These are phyloP conservation scores for Pissodes strobi DNA, from an alignment of 1,140 invertebrate genomes.

Conservation along the genomic window DNA sequence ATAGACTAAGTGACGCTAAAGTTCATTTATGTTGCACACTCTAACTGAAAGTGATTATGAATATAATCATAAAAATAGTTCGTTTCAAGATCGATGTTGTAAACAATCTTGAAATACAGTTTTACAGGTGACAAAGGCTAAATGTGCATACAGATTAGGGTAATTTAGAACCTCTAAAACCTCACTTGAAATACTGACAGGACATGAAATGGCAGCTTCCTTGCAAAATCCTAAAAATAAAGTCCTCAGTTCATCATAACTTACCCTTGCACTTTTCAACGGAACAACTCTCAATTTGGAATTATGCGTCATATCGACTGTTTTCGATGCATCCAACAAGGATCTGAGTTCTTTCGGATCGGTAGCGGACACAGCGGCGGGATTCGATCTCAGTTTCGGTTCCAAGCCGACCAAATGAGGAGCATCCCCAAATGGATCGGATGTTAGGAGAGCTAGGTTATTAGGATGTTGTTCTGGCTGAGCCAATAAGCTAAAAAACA, in stretches of 20 bases:
- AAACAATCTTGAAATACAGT: slow-evolving; percentile 3
- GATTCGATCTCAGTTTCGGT: slow-evolving; percentile 31
- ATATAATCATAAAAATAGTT: too few species aligned
- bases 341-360: slow-evolving; percentile 45
- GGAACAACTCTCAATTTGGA: slow-evolving; percentile 38
- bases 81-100: background rate
- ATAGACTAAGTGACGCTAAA: too few species aligned
- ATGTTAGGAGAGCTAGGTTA: slow-evolving; percentile 39
- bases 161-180: slow-evolving; percentile 35
- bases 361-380: slow-evolving; percentile 34
- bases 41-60: background rate
- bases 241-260: slow-evolving; percentile 13
- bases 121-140: slow-evolving; percentile 24
- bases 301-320: slow-evolving; percentile 31
- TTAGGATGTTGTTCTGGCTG: slow-evolving; percentile 29
- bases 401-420: slow-evolving; percentile 43
- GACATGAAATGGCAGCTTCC: too few species aligned
- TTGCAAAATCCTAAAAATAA: slow-evolving; percentile 2
- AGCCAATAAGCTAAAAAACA: slow-evolving; percentile 36
- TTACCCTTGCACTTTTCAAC: slow-evolving; percentile 37
- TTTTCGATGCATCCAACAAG: slow-evolving; percentile 43
- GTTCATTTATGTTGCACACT: too few species aligned
- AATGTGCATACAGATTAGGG: slow-evolving; percentile 31
- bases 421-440: slow-evolving; percentile 44
- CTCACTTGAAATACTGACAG: too few species aligned